Conservation (phyloP, 2,797 vertebrate species). For the Furcifer pardalis region DNA sequence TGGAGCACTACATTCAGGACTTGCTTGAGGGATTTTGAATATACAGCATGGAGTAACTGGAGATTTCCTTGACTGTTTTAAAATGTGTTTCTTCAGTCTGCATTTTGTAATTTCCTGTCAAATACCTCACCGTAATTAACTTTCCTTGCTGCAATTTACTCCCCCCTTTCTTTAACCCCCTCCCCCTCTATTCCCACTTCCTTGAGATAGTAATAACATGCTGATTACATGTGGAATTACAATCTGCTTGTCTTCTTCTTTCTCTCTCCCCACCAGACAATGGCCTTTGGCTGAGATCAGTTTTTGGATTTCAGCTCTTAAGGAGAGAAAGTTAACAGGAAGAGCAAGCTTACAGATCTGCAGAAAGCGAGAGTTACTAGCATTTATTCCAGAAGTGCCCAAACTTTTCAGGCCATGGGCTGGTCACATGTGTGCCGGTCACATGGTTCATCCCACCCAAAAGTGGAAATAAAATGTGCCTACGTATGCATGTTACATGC, state of each 20-base stretch:
- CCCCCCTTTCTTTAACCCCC: slow-evolving; percentile 22
- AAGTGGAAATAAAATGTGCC: no score
- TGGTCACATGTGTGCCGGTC: no score
- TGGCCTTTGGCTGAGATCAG: slow-evolving; percentile 64
- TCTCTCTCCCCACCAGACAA: slow-evolving; percentile 30
- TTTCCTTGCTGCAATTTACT: slow-evolving; percentile 75
- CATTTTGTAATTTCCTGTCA: slow-evolving; percentile 84
- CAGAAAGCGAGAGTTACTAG: slow-evolving; percentile 69
- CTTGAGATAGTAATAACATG: slow-evolving; percentile 82
- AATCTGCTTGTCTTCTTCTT: slow-evolving; percentile 71
- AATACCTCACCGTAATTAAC: slow-evolving; percentile 82
- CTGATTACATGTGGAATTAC: slow-evolving; percentile 78
- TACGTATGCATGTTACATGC: no score
- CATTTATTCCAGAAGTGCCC: no score
- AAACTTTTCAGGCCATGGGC: no score
- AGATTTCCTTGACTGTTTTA: slow-evolving; percentile 78
- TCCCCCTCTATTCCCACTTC: slow-evolving; percentile 77
- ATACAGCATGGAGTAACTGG: slow-evolving; percentile 75
- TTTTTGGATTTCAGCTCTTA: slow-evolving; percentile 68
- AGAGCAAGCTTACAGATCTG: slow-evolving; percentile 73
- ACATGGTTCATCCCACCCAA: no score
- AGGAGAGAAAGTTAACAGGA: slow-evolving; percentile 42
- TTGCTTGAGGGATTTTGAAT: slow-evolving; percentile 76
- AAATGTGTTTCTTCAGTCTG: slow-evolving; percentile 79
- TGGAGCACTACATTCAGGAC: slow-evolving; percentile 80